A percentile compares a stretch with the other conserved stretches of the same genome.
Evolutionary conservation across 2,888 invertebrate genomes (phyloP).

Genomic region (Nasonovia ribisnigri): DNA sequence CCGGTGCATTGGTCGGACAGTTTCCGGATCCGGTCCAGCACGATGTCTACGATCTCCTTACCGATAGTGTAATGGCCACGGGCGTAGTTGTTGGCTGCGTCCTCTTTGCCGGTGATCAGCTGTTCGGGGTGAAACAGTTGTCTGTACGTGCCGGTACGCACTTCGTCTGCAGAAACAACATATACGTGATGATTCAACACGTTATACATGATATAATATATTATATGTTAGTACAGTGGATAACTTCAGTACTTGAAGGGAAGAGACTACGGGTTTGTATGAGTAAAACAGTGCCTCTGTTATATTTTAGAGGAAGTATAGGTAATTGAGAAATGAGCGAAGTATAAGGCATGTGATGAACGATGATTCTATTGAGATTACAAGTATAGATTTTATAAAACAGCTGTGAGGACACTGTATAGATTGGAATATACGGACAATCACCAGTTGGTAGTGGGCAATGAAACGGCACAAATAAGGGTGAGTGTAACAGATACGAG

Average conservation of each 20-base stretch:
- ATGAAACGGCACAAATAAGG: background rate
- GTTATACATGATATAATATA: background rate
- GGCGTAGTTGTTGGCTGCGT: conserved; percentile 80
- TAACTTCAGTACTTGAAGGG: background rate
- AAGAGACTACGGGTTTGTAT: background rate
- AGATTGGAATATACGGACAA: background rate
- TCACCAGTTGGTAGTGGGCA: background rate
- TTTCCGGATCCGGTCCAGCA: conserved; percentile 74
- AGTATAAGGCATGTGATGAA: background rate
- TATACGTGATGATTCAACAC: background rate
- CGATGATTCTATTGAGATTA: background rate
- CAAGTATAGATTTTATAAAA: background rate
- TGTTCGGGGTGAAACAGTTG: conserved; percentile 79
- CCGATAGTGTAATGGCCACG: conserved; percentile 79
- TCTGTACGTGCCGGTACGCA: conserved; percentile 86
- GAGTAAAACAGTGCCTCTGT: background rate
- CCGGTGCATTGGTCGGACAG: conserved; percentile 75
- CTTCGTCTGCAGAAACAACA: conserved; percentile 77
- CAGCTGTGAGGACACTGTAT: background rate
- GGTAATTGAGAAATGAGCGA: background rate
- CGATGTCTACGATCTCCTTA: conserved; percentile 75
- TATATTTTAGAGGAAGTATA: background rate
- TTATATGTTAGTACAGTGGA: background rate
- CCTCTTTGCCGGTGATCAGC: conserved; percentile 79
- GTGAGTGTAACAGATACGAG: background rate